Evolutionary conservation across 2,888 invertebrate species (phyloP), one percentile per base, ranked within the genome.

Genomic region (Formica aserva): DNA sequence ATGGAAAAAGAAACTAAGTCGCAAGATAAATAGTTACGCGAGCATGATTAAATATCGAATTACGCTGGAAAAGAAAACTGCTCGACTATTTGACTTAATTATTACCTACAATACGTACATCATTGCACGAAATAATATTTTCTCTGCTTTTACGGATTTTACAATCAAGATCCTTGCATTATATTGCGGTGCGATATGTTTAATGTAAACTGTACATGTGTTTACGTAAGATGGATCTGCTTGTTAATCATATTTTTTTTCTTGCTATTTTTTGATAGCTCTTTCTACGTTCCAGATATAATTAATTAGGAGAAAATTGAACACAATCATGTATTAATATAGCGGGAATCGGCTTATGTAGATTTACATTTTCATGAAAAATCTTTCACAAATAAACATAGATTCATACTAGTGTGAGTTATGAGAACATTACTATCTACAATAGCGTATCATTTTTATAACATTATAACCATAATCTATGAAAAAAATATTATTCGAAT

Each of bases 41-140:
- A 22, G 55, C n/a, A 26, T 41, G 35, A 65, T 55, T n/a, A n/a
- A 41, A 35, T 38, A 55, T 55, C 55, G 55, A 66, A 38, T 76
- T 76, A 45, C 41, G n/a, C 9, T 8, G 41, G 41, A 29, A 60
- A 74, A 60, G 60, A 74, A 26, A 74, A 60, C n/a, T 22, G 62
- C n/a, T n/a, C 45, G 29, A n/a, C 41, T 41, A 41, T 60, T 41
- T 74, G 60, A 62, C 62, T 74, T 74, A 45, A 74, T 74, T 60
- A 62, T 62, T 74, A 60, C 13, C 4, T 60, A 29, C 26, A 26
- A 15, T 9, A 71, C 11, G 22, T 38, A 38, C 15, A 1, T 13
- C 6, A 0, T n/a, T 22, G 13, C n/a, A 5, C n/a, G 5, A 71
- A 55, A 71, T n/a, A 13, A 8, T 55, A 1, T 35, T 13, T 15